Evolutionary conservation across 2,797 vertebrate genomes (phyloP).

Genomic region (Otolemur crassicaudatus): DNA sequence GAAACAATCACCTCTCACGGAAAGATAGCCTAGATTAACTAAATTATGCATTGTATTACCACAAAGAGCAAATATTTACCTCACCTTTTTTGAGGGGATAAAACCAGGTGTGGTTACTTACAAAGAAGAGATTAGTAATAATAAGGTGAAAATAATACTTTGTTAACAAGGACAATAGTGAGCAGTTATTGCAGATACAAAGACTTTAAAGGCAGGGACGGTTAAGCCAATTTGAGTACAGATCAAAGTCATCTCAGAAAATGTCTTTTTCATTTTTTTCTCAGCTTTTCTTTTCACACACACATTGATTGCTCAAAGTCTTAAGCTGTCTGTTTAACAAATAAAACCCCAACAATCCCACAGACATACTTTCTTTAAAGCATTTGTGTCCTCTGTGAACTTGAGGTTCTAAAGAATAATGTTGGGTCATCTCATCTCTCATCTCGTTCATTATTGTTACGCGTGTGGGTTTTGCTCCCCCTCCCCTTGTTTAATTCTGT

Average conservation of each 20-base stretch:
- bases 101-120: conserved; percentile 97
- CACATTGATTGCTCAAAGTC: conserved; percentile 68
- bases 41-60: conserved; percentile 93
- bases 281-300: conserved; percentile 79
- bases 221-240: conserved; percentile 84
- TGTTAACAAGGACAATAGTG: conserved; percentile 93
- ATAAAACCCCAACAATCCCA: conserved; percentile 7
- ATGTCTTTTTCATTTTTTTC: conserved; percentile 81
- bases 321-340: conserved; percentile 16
- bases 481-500: background rate
- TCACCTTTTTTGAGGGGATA: conserved; percentile 88
- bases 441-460: background rate
- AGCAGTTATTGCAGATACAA: conserved; percentile 94
- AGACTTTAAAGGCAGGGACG: conserved; percentile 91
- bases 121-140: conserved; percentile 96
- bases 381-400: conserved; percentile 56
- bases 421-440: conserved; percentile 11
- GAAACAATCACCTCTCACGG: conserved; percentile 94
- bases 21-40: conserved; percentile 95
- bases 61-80: conserved; percentile 95
- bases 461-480: background rate
- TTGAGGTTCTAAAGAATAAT: conserved; percentile 17
- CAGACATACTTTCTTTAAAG: conserved; percentile 32
- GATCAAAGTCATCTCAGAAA: conserved; percentile 86
- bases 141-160: conserved; percentile 94